phyloP scores from a whole-genome alignment of 2,888 invertebrate species.

The Protophormia terraenovae region DNA sequence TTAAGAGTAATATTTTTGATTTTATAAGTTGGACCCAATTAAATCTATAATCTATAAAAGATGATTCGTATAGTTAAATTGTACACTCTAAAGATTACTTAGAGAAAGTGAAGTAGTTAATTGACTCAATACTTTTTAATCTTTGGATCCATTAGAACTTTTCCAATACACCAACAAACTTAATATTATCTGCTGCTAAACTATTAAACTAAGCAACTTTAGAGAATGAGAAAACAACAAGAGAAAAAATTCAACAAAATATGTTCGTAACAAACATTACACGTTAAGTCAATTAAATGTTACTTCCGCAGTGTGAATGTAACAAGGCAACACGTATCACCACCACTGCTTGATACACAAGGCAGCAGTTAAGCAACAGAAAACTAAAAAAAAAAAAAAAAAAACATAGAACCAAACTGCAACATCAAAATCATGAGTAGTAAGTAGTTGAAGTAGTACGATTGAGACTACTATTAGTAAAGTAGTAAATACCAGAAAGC shows the following conservation, averaged over 20 bases:
- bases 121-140: too few relatives aligned
- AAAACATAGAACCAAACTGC: not conserved
- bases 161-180: not conserved
- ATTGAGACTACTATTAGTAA: not conserved
- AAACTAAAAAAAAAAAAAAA: not conserved
- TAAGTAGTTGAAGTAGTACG: not conserved
- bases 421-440: conserved; percentile 19
- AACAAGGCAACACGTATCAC: conserved; percentile 41
- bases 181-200: not conserved
- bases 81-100: too few relatives aligned
- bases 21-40: too few relatives aligned
- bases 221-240: conserved; percentile 18
- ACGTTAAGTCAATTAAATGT: conserved; percentile 70
- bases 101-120: too few relatives aligned
- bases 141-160: too few relatives aligned
- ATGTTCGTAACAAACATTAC: conserved; percentile 61
- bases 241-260: conserved; percentile 4
- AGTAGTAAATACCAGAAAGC: conserved; percentile 14
- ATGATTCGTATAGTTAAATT: too few relatives aligned
- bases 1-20: too few relatives aligned
- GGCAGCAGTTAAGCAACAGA: not conserved
- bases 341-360: not conserved
- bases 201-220: not conserved
- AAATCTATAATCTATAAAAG: too few relatives aligned
- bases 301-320: conserved; percentile 63